phyloP scores from a whole-genome alignment of 2,797 vertebrate species.

The Myotis myotis region DNA sequence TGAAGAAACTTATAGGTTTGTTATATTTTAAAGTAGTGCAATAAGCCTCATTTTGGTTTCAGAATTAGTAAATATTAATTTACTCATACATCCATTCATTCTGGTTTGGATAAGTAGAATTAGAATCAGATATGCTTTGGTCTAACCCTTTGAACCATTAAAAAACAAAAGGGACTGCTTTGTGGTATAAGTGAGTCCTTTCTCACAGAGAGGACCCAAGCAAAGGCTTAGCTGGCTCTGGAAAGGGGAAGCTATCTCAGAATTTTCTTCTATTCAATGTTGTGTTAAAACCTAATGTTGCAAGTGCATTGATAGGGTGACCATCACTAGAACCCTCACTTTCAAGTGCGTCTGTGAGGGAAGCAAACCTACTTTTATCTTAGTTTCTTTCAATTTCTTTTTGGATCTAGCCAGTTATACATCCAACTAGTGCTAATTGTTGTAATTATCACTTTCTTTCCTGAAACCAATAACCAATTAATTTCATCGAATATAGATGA shows the following conservation, averaged over 20 bases:
- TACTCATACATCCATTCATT: slow-evolving; percentile 5
- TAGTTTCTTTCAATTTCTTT: slow-evolving; percentile 3
- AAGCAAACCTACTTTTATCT: neutral
- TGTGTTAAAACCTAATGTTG: neutral
- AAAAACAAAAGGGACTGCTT: neutral
- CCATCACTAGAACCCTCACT: neutral
- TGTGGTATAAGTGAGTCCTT: neutral
- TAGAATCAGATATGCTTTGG: neutral
- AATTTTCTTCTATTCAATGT: neutral
- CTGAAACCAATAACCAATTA: slow-evolving; percentile 26
- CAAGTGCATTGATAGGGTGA: neutral
- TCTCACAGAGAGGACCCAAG: neutral
- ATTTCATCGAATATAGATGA: slow-evolving; percentile 34
- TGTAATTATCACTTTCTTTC: slow-evolving; percentile 41
- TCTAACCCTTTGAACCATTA: neutral
- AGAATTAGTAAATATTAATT: slow-evolving; percentile 20
- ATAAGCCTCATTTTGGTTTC: neutral
- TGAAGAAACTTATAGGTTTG: neutral
- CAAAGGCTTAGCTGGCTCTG: neutral
- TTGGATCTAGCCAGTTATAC: slow-evolving; percentile 3
- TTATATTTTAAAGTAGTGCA: neutral
- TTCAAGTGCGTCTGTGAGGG: neutral
- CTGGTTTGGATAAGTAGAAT: neutral
- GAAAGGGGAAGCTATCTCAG: neutral
- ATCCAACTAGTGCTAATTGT: slow-evolving; percentile 29